Conservation (phyloP, 2,113 vertebrate species). For the Ovibos moschatus region DNA sequence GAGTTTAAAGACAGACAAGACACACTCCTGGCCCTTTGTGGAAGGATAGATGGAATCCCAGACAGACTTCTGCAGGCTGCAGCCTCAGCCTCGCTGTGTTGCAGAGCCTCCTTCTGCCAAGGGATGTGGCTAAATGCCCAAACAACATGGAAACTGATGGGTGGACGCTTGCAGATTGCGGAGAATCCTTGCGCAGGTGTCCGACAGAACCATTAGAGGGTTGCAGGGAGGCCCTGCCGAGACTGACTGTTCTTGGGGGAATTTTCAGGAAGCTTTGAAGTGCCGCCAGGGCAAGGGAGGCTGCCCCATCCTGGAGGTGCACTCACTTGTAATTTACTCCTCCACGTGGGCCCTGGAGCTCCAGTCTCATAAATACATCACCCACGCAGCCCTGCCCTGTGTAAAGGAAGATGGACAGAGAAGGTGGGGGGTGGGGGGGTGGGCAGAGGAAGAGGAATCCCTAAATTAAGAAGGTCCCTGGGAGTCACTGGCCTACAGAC, state of each 20-base stretch:
- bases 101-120: not conserved
- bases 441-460: conserved; percentile 57
- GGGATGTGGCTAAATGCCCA: not conserved
- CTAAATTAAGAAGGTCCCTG: conserved; percentile 65
- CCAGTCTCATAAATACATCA: conserved; percentile 59
- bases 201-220: not conserved
- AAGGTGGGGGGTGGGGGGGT: not conserved
- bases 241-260: not conserved
- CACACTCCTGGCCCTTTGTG: not conserved
- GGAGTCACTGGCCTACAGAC: conserved; percentile 59
- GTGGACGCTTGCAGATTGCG: not conserved
- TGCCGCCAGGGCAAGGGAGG: conserved; percentile 39
- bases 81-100: not conserved
- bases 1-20: not conserved
- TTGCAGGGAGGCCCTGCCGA: not conserved
- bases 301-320: conserved; percentile 19
- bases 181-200: not conserved
- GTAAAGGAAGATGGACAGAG: conserved; percentile 31
- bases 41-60: not conserved
- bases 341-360: not conserved
- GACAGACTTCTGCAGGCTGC: not conserved
- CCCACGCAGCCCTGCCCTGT: not conserved
- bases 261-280: conserved; percentile 63
- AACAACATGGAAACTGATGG: not conserved
- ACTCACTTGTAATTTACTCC: conserved; percentile 59